Conservation (phyloP, 2,113 vertebrate species). For the Gnathonemus longibarbis region DNA sequence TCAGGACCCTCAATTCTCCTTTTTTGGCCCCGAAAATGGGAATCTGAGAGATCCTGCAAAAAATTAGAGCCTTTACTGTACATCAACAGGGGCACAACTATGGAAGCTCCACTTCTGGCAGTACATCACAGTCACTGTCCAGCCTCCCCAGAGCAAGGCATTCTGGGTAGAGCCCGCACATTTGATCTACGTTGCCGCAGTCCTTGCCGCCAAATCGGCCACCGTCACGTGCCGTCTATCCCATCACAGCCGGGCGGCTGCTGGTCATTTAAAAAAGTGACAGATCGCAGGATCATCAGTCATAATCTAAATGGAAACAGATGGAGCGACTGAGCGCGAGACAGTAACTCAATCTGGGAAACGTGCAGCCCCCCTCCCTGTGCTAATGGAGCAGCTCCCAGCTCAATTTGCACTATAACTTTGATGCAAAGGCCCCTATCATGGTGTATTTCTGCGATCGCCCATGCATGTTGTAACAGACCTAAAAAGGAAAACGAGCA, state of each 20-base stretch:
- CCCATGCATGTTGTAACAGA: constrained; percentile 62
- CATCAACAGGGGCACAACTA: not conserved
- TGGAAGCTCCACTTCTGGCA: not conserved
- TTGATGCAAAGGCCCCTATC: constrained; percentile 52
- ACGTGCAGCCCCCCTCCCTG: constrained; percentile 48
- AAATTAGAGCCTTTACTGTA: not conserved
- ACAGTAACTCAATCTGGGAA: constrained; percentile 64
- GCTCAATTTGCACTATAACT: constrained; percentile 54
- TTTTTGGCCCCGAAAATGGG: not conserved
- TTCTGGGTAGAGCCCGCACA: not conserved
- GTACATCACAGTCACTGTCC: not conserved
- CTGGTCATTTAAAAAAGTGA: constrained; percentile 40
- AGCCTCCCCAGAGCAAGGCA: not conserved
- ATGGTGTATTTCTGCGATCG: constrained; percentile 58
- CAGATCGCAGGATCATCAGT: constrained; percentile 51
- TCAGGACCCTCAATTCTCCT: not conserved
- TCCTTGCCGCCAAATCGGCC: not conserved
- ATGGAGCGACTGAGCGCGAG: constrained; percentile 57
- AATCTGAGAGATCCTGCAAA: not conserved
- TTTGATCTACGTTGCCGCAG: not conserved
- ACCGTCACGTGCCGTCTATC: constrained; percentile 28
- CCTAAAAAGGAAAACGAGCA: constrained; percentile 61
- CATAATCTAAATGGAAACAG: constrained; percentile 64
- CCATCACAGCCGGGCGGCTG: constrained; percentile 24
- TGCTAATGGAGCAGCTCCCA: constrained; percentile 46